Conservation (phyloP, 2,797 vertebrate species). For the Luscinia luscinia region DNA sequence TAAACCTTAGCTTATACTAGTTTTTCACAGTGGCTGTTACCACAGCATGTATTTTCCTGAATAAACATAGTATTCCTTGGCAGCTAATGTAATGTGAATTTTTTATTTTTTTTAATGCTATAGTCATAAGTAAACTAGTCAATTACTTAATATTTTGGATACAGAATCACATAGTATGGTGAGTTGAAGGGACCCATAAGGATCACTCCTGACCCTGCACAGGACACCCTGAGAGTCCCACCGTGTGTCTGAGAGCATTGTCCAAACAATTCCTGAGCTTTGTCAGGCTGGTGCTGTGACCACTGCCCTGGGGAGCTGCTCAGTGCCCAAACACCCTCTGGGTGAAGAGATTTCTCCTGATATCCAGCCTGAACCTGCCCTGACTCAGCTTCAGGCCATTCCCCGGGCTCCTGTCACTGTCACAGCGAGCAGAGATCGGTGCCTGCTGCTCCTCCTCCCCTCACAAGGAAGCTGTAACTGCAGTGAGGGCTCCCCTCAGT, state of each 20-base stretch:
- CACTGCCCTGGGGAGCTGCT: neutral
- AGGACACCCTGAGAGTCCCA: neutral
- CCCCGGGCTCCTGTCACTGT: neutral
- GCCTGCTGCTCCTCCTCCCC: neutral
- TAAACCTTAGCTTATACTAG: neutral
- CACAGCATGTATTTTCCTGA: neutral
- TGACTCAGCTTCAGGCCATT: neutral
- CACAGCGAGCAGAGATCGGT: neutral
- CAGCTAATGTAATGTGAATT: neutral
- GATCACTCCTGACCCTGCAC: neutral
- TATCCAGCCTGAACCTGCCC: neutral
- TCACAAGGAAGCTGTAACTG: rapidly evolving
- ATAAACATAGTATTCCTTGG: neutral
- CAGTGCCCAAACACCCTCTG: neutral
- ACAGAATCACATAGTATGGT: neutral
- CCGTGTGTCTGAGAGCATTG: neutral
- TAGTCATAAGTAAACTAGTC: neutral
- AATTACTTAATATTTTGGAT: neutral
- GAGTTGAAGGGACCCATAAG: neutral
- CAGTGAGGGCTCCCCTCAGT: neutral
- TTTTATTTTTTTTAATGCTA: neutral
- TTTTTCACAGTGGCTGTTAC: neutral
- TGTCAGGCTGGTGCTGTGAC: neutral
- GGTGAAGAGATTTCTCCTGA: neutral
- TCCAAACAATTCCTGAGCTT: rapidly evolving